Percentiles rank a stretch among this genome's conserved stretches.
These are phyloP conservation scores for Taenioides sp. DNA, from an alignment of 2,797 vertebrate species.

Conservation along the genomic window DNA sequence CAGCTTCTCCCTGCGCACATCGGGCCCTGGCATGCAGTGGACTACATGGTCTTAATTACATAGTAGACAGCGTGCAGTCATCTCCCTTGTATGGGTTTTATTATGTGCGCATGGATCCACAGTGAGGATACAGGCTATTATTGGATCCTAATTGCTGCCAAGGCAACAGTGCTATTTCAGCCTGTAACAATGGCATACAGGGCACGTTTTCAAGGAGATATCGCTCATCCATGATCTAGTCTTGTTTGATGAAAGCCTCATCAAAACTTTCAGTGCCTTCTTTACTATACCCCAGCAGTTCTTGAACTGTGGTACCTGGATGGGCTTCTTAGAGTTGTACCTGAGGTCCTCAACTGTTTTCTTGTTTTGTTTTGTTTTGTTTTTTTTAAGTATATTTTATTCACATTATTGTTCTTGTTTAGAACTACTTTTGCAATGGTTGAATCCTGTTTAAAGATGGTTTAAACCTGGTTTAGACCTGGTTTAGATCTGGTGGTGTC, in stretches of 20 bases:
- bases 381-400: neutral
- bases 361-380: too few relatives aligned
- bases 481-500: too few relatives aligned
- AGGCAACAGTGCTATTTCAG: conserved; percentile 73
- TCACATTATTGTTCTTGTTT: neutral
- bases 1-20: conserved; percentile 13
- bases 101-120: conserved; percentile 45
- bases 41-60: conserved; percentile 32
- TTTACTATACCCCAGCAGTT: conserved; percentile 8
- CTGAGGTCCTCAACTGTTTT: neutral
- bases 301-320: neutral
- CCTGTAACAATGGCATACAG: conserved; percentile 51
- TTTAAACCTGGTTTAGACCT: too few relatives aligned
- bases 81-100: conserved; percentile 38
- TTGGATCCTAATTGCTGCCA: conserved; percentile 76
- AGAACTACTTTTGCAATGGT: neutral
- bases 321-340: neutral
- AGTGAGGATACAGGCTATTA: conserved; percentile 66
- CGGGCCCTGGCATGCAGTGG: neutral
- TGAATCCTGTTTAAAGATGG: neutral
- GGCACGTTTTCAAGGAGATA: neutral
- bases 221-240: neutral
- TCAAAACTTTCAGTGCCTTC: conserved; percentile 19
- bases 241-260: conserved; percentile 2
- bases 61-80: conserved; percentile 21